Evolutionary conservation across 2,797 vertebrate genomes (phyloP).

Genomic region (Tadarida brasiliensis): DNA sequence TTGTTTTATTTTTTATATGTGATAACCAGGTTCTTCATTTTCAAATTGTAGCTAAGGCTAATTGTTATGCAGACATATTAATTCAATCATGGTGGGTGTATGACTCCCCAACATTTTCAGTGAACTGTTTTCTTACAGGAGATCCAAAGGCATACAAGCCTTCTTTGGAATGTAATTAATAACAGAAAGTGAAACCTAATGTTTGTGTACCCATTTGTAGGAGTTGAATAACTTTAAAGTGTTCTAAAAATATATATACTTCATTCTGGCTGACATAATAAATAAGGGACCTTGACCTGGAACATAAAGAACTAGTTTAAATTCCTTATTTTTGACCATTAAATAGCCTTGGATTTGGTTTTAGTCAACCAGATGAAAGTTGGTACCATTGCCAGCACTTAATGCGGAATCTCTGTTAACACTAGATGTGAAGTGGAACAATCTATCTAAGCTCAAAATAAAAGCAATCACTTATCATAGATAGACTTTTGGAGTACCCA

Average conservation of each 20-base stretch:
- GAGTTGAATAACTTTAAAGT: background rate
- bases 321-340: background rate
- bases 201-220: background rate
- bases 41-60: background rate
- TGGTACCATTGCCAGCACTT: background rate
- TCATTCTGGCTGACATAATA: background rate
- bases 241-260: background rate
- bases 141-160: background rate
- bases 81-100: background rate
- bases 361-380: background rate
- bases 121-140: background rate
- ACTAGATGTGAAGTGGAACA: background rate
- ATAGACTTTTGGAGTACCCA: background rate
- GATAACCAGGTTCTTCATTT: background rate
- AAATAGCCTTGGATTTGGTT: background rate
- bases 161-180: background rate
- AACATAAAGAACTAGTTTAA: background rate
- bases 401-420: background rate
- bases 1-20: background rate
- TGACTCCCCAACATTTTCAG: background rate
- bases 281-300: background rate
- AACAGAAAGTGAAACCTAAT: background rate
- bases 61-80: background rate
- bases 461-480: background rate
- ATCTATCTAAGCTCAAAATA: background rate